Base-by-base conservation (phyloP, 2,797 vertebrate species). In the Melanotaenia boesemani region DNA sequence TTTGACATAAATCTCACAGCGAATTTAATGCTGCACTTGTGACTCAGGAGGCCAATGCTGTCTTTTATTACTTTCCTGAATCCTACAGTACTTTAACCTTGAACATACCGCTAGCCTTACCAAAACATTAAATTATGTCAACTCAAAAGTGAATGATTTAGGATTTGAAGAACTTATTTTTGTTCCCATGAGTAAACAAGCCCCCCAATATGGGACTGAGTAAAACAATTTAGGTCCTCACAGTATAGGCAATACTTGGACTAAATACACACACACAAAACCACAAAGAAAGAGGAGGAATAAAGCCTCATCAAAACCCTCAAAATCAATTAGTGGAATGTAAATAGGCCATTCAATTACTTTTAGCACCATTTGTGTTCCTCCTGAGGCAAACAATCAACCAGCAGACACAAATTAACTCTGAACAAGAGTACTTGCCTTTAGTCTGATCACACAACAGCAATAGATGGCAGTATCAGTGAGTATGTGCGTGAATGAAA, bases 371-470 rank as follows among this genome's bases (percentile, higher is more conserved):
- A 22, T 72, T 73, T 41, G 78, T 73, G 82, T 83, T 77, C 79
- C 86, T 89, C 91, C 86, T 66, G 90, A 91, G 91, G 88, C 86
- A 87, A 91, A 89, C 79, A 87, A 90, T 90, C 88, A 89, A 83
- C 46, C 62, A 54, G 82, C 69, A 83, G 85, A 88, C 80, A 89
- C 91, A 89, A 89, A 93, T 92, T 86, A 89, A 85, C 74, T 80
- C 56, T 30, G 88, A 90, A 90, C 86, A 84, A 89, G 87, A 86
- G 79, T 28, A 50, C 81, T 86, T 79, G 72, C 80, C 85, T 77
- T 30, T 80, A 76, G 62, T 86, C 80, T 77, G 60, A 89, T 82
- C 64, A 30, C 34, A 36, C 59, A 67, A 63, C 16, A 30, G 69
- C 67, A 82, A 67, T 22, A 71, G 65, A 82, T 62, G 58, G 61